Evolutionary conservation across 2,113 vertebrate species (phyloP).

Genomic region (Leptobrachium ailaonicum): DNA sequence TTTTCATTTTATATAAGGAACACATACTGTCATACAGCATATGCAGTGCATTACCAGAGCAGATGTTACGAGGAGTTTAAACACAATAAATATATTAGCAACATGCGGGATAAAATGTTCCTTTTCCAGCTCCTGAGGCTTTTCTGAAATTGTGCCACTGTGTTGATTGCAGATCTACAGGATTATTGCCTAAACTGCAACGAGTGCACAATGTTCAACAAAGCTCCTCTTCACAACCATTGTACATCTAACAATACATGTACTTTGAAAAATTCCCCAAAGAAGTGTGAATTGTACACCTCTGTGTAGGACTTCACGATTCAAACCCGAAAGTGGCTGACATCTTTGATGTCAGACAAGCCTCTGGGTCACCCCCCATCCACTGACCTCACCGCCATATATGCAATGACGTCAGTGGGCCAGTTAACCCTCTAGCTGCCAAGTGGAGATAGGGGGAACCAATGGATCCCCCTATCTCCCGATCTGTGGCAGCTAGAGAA

Average conservation of each 20-base stretch:
- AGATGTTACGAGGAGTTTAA: slow-evolving; percentile 26
- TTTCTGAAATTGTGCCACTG: slow-evolving; percentile 13
- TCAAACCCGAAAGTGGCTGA: too few species aligned
- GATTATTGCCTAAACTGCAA: background rate
- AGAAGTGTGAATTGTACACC: too few species aligned
- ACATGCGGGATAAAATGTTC: slow-evolving; percentile 24
- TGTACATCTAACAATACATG: slow-evolving; percentile 3
- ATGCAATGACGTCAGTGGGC: too few species aligned
- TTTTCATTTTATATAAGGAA: background rate
- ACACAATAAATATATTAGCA: slow-evolving; percentile 27
- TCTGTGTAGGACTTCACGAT: too few species aligned
- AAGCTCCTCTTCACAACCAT: background rate
- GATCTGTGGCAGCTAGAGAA: too few species aligned
- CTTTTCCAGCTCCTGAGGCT: slow-evolving; percentile 27
- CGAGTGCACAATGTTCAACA: background rate
- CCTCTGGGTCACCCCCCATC: too few species aligned
- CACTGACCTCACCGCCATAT: too few species aligned
- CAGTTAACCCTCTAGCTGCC: too few species aligned
- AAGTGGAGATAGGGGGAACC: too few species aligned
- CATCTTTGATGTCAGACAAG: too few species aligned
- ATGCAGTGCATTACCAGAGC: slow-evolving; percentile 3
- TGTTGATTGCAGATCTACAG: background rate
- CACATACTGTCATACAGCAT: slow-evolving; percentile 6
- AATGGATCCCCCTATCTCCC: too few species aligned
- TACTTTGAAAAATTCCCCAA: slow-evolving; percentile 10